Evolutionary conservation across 1,140 invertebrate species (phyloP).

Genomic region (Drosophila elegans): DNA sequence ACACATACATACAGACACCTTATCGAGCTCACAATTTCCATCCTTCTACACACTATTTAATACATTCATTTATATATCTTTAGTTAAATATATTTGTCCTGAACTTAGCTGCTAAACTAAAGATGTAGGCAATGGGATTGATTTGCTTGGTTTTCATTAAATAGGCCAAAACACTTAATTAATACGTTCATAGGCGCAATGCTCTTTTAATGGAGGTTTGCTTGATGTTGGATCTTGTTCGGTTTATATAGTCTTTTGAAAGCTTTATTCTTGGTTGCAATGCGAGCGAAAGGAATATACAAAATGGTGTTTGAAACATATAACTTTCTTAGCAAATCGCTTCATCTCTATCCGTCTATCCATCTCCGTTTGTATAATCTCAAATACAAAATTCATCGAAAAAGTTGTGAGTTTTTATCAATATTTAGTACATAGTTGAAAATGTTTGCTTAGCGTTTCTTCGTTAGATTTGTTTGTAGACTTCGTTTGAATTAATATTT

Average conservation of each 20-base stretch:
- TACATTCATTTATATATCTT: constrained; percentile 62
- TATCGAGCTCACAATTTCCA: constrained; percentile 37
- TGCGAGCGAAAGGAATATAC: constrained; percentile 68
- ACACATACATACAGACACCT: constrained; percentile 63
- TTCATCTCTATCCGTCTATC: neutral
- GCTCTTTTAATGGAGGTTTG: constrained; percentile 9
- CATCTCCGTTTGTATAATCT: constrained; percentile 62
- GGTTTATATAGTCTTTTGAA: constrained; percentile 60
- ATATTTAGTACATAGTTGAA: constrained; percentile 57
- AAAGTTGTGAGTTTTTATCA: constrained; percentile 56
- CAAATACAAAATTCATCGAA: constrained; percentile 78
- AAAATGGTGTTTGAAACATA: constrained; percentile 58
- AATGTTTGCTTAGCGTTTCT: constrained; percentile 48
- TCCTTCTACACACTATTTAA: constrained; percentile 78
- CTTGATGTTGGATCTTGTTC: constrained; percentile 26
- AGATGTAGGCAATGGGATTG: constrained; percentile 74
- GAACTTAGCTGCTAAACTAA: constrained; percentile 79
- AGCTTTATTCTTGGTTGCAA: constrained; percentile 49
- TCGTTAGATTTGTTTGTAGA: constrained; percentile 48
- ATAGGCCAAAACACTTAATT: constrained; percentile 52
- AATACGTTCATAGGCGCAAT: constrained; percentile 15
- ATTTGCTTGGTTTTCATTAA: constrained; percentile 37
- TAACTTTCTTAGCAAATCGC: constrained; percentile 64
- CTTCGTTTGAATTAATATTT: constrained; percentile 70
- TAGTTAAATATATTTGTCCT: constrained; percentile 64